Evolutionary conservation across 2,888 invertebrate genomes (phyloP).

Genomic region (Linyphia triangularis): DNA sequence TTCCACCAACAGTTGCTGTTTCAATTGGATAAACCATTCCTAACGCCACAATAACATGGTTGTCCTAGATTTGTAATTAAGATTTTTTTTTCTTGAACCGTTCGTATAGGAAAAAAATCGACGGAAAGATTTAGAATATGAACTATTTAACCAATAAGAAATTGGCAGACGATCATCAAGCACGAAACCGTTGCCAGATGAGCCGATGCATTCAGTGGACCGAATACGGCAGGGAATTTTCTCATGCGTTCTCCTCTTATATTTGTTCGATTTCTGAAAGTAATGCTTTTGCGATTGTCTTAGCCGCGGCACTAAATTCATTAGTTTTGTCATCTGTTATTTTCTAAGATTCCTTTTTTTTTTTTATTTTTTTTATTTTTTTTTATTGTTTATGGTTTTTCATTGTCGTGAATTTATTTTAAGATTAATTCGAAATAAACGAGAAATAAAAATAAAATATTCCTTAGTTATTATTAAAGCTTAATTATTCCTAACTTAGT

Average conservation of each 20-base stretch:
- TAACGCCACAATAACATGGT: not conserved
- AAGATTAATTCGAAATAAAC: too few species aligned
- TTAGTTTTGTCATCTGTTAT: too few species aligned
- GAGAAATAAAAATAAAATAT: too few species aligned
- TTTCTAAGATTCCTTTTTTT: too few species aligned
- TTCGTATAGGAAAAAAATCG: not conserved
- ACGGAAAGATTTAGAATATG: constrained; percentile 29
- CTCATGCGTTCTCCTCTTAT: constrained; percentile 35
- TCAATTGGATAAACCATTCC: not conserved
- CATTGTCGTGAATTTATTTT: too few species aligned
- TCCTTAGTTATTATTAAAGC: too few species aligned
- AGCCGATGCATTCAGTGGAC: constrained; percentile 65
- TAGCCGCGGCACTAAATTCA: not conserved
- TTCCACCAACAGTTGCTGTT: not conserved
- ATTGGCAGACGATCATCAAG: constrained; percentile 51
- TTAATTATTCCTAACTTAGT: too few species aligned
- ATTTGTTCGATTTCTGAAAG: not conserved
- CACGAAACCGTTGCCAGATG: constrained; percentile 59
- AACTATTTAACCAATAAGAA: constrained; percentile 40
- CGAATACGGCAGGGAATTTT: constrained; percentile 52
- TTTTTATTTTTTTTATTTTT: too few species aligned
- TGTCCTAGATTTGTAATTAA: constrained; percentile 30
- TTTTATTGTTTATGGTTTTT: too few species aligned
- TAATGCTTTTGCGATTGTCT: not conserved
- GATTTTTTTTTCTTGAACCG: not conserved